Evolutionary conservation across 2,888 invertebrate species (phyloP).

Genomic region (Cyrtodaria siliqua): DNA sequence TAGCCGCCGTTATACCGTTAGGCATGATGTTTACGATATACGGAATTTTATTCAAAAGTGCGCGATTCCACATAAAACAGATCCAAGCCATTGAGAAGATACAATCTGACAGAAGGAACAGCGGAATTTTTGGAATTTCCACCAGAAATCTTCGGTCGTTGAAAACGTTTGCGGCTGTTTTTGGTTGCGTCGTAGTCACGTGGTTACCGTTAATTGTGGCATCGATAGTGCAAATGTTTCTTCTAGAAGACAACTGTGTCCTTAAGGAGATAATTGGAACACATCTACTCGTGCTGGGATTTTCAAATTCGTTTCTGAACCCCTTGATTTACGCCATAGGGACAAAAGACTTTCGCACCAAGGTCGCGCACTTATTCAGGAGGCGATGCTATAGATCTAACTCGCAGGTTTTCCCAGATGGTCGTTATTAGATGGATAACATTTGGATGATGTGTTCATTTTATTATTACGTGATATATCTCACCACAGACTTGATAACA

Average conservation of each 20-base stretch:
- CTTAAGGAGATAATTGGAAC: slow-evolving; percentile 74
- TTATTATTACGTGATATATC: too few relatives aligned
- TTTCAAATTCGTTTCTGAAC: slow-evolving; percentile 79
- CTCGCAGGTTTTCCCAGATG: neutral
- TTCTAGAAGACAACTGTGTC: slow-evolving; percentile 50
- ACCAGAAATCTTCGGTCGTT: slow-evolving; percentile 66
- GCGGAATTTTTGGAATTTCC: slow-evolving; percentile 65
- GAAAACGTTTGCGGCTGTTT: slow-evolving; percentile 69
- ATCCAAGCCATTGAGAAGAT: slow-evolving; percentile 70
- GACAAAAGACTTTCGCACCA: slow-evolving; percentile 73
- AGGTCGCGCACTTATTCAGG: slow-evolving; percentile 47
- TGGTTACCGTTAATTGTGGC: slow-evolving; percentile 74
- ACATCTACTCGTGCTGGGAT: slow-evolving; percentile 75
- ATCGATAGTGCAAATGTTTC: slow-evolving; percentile 62
- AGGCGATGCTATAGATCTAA: slow-evolving; percentile 24
- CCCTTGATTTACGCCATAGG: slow-evolving; percentile 79
- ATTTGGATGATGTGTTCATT: too few relatives aligned
- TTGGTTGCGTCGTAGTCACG: slow-evolving; percentile 72
- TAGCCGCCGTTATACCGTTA: slow-evolving; percentile 68
- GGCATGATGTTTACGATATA: slow-evolving; percentile 68
- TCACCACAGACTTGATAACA: too few relatives aligned
- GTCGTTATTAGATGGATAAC: too few relatives aligned
- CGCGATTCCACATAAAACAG: slow-evolving; percentile 70
- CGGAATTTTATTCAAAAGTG: slow-evolving; percentile 65
- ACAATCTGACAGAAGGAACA: slow-evolving; percentile 41